Percentiles rank a stretch among this genome's conserved stretches.
phyloP scores from a whole-genome alignment of 2,113 vertebrate genomes.

The Laticauda laticaudata region DNA sequence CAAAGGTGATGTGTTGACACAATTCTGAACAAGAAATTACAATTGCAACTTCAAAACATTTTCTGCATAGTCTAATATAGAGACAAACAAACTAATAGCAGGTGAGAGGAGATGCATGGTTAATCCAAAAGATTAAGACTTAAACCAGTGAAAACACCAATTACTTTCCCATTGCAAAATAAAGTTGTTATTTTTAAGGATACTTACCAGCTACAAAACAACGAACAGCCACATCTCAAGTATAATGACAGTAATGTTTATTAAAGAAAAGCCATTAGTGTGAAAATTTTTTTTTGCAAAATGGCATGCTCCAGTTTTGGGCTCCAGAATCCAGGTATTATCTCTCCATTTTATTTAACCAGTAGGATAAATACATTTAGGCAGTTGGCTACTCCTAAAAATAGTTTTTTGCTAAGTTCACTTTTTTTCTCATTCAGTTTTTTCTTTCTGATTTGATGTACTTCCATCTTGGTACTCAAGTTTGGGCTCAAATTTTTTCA shows the following conservation, averaged over 20 bases:
- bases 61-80: slow-evolving; percentile 4
- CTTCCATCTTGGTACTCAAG: neutral
- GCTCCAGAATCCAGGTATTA: neutral
- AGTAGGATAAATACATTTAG: neutral
- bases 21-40: neutral
- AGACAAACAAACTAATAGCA: neutral
- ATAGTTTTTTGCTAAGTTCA: neutral
- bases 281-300: neutral
- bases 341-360: neutral
- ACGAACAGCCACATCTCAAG: neutral
- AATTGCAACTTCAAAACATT: slow-evolving; percentile 18
- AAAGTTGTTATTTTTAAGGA: neutral
- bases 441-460: neutral
- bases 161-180: slow-evolving; percentile 14
- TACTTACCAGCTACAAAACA: neutral
- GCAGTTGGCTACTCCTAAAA: neutral
- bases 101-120: slow-evolving; percentile 32
- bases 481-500: neutral
- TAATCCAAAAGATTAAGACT: slow-evolving; percentile 53
- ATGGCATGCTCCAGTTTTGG: neutral
- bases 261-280: neutral
- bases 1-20: neutral
- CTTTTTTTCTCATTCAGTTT: neutral
- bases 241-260: neutral
- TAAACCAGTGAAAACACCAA: slow-evolving; percentile 39